A percentile compares a stretch with the other conserved stretches of the same genome.
Evolutionary conservation across 2,797 vertebrate genomes (phyloP).

Genomic region (Nothura maculosa): DNA sequence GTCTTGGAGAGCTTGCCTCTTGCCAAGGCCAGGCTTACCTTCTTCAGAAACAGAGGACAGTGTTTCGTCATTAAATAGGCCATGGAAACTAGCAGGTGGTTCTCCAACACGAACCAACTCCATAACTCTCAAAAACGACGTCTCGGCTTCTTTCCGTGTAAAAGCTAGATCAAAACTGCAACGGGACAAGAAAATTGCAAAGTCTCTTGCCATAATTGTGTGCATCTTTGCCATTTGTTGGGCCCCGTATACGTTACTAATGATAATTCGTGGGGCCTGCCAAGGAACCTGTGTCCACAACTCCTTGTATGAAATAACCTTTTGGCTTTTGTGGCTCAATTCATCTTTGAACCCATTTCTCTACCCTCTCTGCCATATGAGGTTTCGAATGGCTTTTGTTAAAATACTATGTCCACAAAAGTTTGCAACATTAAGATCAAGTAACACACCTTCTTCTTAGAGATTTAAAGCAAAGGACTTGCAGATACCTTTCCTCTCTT

Average conservation of each 20-base stretch:
- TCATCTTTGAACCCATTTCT: slow-evolving; percentile 90
- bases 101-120: not conserved
- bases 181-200: slow-evolving; percentile 89
- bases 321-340: slow-evolving; percentile 95
- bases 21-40: not conserved
- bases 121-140: accelerated
- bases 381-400: slow-evolving; percentile 88
- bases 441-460: not conserved
- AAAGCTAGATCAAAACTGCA: slow-evolving; percentile 76
- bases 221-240: slow-evolving; percentile 90
- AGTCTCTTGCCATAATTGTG: slow-evolving; percentile 89
- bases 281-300: slow-evolving; percentile 80
- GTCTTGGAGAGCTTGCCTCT: not conserved
- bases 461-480: not conserved
- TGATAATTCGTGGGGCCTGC: slow-evolving; percentile 87
- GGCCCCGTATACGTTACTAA: slow-evolving; percentile 90
- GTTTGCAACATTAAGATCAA: not conserved
- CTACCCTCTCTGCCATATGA: slow-evolving; percentile 89
- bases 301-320: slow-evolving; percentile 85
- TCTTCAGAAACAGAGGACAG: not conserved
- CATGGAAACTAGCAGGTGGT: slow-evolving; percentile 73
- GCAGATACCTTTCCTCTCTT: not conserved
- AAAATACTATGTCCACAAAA: slow-evolving; percentile 84
- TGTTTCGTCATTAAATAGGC: slow-evolving; percentile 56
- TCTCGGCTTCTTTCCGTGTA: not conserved